These are phyloP conservation scores for Gymnorhina tibicen DNA, from an alignment of 2,113 vertebrate genomes.

Conservation along the genomic window DNA sequence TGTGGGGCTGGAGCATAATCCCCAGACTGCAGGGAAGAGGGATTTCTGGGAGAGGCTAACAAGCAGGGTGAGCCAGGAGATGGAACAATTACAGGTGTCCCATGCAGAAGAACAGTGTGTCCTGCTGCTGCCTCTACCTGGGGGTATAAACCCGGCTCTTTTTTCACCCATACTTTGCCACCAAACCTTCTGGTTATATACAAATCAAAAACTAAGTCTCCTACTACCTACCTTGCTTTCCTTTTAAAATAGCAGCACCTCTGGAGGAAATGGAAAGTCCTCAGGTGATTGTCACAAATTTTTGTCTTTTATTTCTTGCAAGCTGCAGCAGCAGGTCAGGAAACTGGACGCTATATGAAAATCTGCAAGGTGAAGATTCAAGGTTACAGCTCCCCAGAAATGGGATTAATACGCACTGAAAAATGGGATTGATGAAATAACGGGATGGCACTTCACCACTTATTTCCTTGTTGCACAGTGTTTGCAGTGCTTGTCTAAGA, in stretches of 20 bases:
- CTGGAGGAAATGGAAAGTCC: background rate
- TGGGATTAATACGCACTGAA: background rate
- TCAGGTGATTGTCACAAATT: background rate
- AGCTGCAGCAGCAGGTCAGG: background rate
- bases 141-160: background rate
- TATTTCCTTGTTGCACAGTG: background rate
- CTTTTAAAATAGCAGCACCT: background rate
- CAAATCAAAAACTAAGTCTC: background rate
- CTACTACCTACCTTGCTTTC: background rate
- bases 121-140: background rate
- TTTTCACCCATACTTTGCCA: background rate
- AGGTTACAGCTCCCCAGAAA: background rate
- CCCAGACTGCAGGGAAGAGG: background rate
- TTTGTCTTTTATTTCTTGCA: background rate
- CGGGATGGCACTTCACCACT: background rate
- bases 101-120: accelerated
- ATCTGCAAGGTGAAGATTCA: background rate
- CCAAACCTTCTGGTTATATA: background rate
- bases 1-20: background rate
- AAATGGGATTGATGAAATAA: background rate
- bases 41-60: background rate
- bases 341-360: background rate
- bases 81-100: background rate
- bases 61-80: background rate
- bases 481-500: background rate